Conservation (phyloP, 2,888 invertebrate species). For the Pilophorus perplexus region DNA sequence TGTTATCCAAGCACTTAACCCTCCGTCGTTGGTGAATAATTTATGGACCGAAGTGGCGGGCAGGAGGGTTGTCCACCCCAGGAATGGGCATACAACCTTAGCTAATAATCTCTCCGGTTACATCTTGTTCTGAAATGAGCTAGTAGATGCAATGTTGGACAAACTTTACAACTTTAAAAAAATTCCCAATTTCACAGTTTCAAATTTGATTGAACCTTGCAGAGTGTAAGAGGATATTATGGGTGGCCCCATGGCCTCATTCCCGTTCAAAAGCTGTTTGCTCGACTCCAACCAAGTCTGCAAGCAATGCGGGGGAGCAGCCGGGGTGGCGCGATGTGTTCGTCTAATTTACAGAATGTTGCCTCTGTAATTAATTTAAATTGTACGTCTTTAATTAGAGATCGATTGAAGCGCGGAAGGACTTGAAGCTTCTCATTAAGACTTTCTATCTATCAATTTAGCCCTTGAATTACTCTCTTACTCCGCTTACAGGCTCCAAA, state of each 20-base stretch:
- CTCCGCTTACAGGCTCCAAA: slow-evolving; percentile 9
- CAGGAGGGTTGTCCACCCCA: slow-evolving; percentile 5
- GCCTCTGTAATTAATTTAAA: slow-evolving; percentile 39
- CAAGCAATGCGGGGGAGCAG: neutral
- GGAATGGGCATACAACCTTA: slow-evolving; percentile 9
- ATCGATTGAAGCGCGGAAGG: slow-evolving; percentile 34
- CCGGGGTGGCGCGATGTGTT: slow-evolving; percentile 22
- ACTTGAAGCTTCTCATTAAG: slow-evolving; percentile 37
- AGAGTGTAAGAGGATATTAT: too few species aligned
- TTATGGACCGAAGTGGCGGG: slow-evolving; percentile 24
- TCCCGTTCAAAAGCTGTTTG: slow-evolving; percentile 15
- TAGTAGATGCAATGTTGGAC: too few species aligned
- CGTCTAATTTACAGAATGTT: slow-evolving; percentile 38
- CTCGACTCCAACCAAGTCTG: neutral
- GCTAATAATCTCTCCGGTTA: too few species aligned
- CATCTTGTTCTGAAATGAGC: too few species aligned
- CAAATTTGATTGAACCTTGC: too few species aligned
- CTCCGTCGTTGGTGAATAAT: slow-evolving; percentile 34
- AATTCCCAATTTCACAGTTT: too few species aligned
- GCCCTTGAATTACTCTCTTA: slow-evolving; percentile 21
- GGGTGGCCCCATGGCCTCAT: too few species aligned
- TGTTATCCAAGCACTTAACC: slow-evolving; percentile 39
- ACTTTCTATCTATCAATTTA: slow-evolving; percentile 40
- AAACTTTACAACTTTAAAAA: too few species aligned
- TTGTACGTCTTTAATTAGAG: slow-evolving; percentile 36